Base-by-base conservation (phyloP, 2,797 vertebrate species). In the Coranthus polyacanthus region DNA sequence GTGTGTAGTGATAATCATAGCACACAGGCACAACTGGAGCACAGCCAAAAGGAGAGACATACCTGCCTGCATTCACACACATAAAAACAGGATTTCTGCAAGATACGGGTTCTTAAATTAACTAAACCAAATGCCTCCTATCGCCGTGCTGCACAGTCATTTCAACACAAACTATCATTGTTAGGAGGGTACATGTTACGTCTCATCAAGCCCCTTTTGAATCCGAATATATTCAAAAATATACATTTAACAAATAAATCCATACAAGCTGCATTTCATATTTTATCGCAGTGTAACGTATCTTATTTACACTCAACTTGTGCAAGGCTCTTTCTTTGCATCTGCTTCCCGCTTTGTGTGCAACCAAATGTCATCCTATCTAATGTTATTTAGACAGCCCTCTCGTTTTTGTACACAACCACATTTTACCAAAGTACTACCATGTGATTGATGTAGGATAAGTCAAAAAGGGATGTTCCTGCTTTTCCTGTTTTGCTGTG, bases 1-100 rank as follows among this genome's bases (percentile, higher is more conserved):
- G 92, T 93, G 82, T 73, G 58, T 78, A 81, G 75, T 81, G 86
- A 82, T 91, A 85, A 91, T 92, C 84, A 81, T 73, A 91, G 78
- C 77, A 75, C 47, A 45, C 62, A 71, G 78, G 79, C 81, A 76
- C 15, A 62, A 82, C 88, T 90, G 86, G 85, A 88, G 72, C 21
- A 37, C 21, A 20, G 67, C 59, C 64, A 80, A 66, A 43, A 52
- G 54, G 56, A 72, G 49, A 73, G 65, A 64, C 74, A 64, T 68
- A 86, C 61, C 77, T 77, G 75, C 56, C 52, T 66, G 45, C 72
- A 53, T 70, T 83, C 60, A 62, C 45, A 72, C 73, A 68, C 15
- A 47, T 54, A 50, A 72, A 61, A 84, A 53, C 18, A 55, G 7
- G 44, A 68, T 53, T n/a, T n/a, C n/a, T n/a, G n/a, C n/a, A n/a